Evolutionary conservation across 2,888 invertebrate genomes (phyloP).

Genomic region (Chrysolina americana): DNA sequence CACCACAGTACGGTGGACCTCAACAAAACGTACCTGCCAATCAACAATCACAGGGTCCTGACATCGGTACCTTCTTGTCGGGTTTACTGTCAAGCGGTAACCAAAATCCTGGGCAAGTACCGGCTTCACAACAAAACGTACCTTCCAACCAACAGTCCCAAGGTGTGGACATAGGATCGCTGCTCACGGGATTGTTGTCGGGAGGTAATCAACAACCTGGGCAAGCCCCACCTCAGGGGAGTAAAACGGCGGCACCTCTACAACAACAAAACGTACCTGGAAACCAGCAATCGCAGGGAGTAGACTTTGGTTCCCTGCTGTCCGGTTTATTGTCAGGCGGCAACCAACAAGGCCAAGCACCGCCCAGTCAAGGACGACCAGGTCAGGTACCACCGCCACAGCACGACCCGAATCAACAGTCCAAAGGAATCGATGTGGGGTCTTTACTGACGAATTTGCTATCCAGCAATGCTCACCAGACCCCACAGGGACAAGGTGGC

Average conservation of each 20-base stretch:
- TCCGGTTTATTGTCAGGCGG: conserved; percentile 46
- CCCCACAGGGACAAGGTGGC: conserved; percentile 2
- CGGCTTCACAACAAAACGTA: conserved; percentile 22
- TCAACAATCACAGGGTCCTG: conserved; percentile 35
- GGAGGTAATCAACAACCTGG: conserved; percentile 40
- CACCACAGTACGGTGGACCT: conserved; percentile 20
- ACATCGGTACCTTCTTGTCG: conserved; percentile 38
- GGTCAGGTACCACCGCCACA: conserved; percentile 11
- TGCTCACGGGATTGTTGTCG: conserved; percentile 40
- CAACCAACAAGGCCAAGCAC: conserved; percentile 16
- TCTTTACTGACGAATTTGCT: conserved; percentile 27
- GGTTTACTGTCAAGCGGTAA: conserved; percentile 30
- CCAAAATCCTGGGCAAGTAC: conserved; percentile 33
- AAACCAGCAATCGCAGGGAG: conserved; percentile 24
- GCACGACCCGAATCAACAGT: conserved; percentile 28
- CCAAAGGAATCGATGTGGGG: conserved; percentile 37
- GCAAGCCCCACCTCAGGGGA: not conserved
- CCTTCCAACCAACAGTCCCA: conserved; percentile 25
- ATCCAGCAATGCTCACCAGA: not conserved
- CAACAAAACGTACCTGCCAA: conserved; percentile 29
- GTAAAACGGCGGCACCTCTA: conserved; percentile 2
- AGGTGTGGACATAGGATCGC: conserved; percentile 37
- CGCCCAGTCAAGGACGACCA: not conserved
- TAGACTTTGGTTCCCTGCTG: conserved; percentile 40
- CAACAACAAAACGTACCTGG: conserved; percentile 22